Conservation (phyloP, 2,888 invertebrate genomes). For the Drosophila barbarae region DNA sequence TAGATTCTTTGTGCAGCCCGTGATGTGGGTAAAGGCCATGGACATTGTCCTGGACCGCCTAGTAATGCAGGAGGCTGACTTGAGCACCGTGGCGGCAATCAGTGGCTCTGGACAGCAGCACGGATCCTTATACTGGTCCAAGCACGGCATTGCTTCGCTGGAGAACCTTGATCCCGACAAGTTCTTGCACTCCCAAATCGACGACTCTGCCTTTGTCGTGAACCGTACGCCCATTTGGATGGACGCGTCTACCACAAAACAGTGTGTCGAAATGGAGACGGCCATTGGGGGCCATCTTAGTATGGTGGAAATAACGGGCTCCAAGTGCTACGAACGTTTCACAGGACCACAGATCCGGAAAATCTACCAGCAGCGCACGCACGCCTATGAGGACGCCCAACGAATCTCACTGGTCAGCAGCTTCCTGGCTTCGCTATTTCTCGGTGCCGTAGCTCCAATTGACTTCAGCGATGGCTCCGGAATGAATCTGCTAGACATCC, state of each 20-base stretch:
- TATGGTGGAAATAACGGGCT: constrained; percentile 78
- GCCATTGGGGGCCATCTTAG: constrained; percentile 84
- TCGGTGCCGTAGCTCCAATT: constrained; percentile 93
- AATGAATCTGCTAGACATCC: constrained; percentile 96
- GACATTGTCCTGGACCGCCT: constrained; percentile 94
- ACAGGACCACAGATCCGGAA: constrained; percentile 97
- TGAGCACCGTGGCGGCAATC: constrained; percentile 89
- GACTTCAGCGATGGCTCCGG: constrained; percentile 96
- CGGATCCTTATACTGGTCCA: constrained; percentile 97
- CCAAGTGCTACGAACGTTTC: constrained; percentile 82
- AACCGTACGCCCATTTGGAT: constrained; percentile 96
- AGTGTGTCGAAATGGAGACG: constrained; percentile 85
- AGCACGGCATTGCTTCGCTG: constrained; percentile 85
- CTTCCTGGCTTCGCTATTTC: constrained; percentile 92
- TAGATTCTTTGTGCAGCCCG: constrained; percentile 89
- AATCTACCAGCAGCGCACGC: constrained; percentile 85
- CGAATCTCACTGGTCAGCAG: constrained; percentile 96
- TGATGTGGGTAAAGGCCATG: constrained; percentile 97
- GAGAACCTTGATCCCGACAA: constrained; percentile 85
- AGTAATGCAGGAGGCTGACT: constrained; percentile 89
- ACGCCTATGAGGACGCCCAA: constrained; percentile 88
- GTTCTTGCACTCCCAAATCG: constrained; percentile 91
- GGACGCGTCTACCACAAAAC: constrained; percentile 85
- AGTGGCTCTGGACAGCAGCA: constrained; percentile 99
- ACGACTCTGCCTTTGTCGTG: constrained; percentile 87